These are phyloP conservation scores for Serrognathus titanus DNA, from an alignment of 2,888 invertebrate genomes.

Conservation along the genomic window DNA sequence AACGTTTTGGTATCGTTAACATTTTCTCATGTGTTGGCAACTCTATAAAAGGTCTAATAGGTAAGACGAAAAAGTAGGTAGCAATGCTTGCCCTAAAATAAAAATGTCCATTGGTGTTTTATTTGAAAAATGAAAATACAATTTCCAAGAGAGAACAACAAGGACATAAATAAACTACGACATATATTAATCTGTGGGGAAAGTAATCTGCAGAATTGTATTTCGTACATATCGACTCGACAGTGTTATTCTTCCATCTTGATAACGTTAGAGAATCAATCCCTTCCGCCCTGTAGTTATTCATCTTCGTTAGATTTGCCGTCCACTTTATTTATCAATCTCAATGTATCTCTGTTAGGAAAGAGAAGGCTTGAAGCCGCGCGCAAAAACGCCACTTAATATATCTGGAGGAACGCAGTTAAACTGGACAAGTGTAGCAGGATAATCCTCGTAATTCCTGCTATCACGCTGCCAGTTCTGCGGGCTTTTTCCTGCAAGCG, in stretches of 20 bases:
- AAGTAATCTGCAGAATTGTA: neutral
- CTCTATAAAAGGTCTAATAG: no score
- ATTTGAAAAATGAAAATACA: no score
- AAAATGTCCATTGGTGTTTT: no score
- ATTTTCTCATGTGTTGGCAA: no score
- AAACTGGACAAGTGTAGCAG: constrained; percentile 26
- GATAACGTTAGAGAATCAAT: constrained; percentile 2
- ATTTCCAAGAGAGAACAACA: no score
- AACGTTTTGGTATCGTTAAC: no score
- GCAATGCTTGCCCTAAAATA: no score
- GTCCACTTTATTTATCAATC: constrained; percentile 1
- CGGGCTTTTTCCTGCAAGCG: constrained; percentile 28
- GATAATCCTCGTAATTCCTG: constrained; percentile 33
- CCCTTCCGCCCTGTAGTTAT: neutral
- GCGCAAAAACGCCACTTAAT: constrained; percentile 10
- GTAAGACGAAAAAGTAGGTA: no score
- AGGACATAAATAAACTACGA: no score
- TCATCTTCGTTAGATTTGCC: neutral
- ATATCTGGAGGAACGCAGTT: constrained; percentile 2
- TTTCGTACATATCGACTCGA: neutral
- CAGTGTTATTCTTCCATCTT: constrained; percentile 13
- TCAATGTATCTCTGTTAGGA: neutral
- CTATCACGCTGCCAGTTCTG: constrained; percentile 29
- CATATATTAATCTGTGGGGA: no score
- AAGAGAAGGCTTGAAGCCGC: neutral